These are phyloP conservation scores for Emydoidea blandingii DNA, from an alignment of 2,797 vertebrate species.

Conservation along the genomic window DNA sequence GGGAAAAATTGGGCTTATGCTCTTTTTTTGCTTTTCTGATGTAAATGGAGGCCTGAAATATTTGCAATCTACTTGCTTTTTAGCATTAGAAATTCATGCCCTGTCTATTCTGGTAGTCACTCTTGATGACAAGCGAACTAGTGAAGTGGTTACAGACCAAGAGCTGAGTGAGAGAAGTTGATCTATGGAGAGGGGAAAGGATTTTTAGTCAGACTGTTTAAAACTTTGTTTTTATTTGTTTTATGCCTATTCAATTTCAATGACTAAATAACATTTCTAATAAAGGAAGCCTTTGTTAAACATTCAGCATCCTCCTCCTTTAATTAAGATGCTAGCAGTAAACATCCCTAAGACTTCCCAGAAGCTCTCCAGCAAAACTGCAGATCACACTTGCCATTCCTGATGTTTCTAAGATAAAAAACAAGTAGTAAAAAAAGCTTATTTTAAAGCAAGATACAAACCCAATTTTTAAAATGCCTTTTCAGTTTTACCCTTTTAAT, in stretches of 20 bases:
- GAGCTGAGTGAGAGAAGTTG: background rate
- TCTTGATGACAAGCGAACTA: background rate
- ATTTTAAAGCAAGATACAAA: background rate
- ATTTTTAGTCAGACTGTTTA: background rate
- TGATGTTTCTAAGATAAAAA: background rate
- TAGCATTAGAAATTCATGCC: background rate
- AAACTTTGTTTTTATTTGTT: background rate
- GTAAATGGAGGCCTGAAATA: background rate
- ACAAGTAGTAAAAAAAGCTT: background rate
- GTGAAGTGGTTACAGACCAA: background rate
- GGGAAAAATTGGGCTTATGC: fast-evolving
- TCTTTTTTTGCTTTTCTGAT: background rate
- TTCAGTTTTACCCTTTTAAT: background rate
- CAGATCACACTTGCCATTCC: fast-evolving
- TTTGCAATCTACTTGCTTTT: fast-evolving
- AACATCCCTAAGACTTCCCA: background rate
- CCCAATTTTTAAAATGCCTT: background rate
- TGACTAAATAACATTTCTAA: background rate
- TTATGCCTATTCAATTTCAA: background rate
- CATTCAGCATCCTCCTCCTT: background rate
- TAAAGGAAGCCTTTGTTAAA: background rate
- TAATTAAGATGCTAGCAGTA: background rate
- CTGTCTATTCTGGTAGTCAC: background rate
- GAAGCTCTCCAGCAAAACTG: background rate
- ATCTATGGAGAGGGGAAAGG: fast-evolving